Conservation (phyloP, 2,888 invertebrate genomes). For the Epirrhoe tristata region DNA sequence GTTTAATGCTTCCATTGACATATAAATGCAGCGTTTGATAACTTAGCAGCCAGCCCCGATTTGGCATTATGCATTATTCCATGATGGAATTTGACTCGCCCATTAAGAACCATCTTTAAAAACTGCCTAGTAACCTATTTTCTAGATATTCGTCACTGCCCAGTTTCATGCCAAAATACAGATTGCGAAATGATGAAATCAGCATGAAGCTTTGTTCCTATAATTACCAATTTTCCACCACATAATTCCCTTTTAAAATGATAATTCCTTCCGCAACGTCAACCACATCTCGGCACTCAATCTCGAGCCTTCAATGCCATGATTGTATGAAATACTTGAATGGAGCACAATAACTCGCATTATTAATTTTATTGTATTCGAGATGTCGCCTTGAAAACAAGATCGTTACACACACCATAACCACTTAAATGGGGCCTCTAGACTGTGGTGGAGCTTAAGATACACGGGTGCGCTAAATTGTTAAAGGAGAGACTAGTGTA, state of each 20-base stretch:
- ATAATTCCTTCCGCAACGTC: constrained; percentile 1
- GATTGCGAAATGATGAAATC: background rate
- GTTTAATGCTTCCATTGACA: background rate
- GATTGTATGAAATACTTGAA: constrained; percentile 69
- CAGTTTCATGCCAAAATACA: background rate
- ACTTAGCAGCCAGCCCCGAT: too few relatives aligned
- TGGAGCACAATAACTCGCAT: constrained; percentile 75
- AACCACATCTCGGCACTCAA: constrained; percentile 37
- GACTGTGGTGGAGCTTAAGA: constrained; percentile 20
- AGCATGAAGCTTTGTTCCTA: background rate
- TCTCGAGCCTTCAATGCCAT: constrained; percentile 51
- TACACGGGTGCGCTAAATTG: constrained; percentile 10
- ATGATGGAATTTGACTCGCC: too few relatives aligned
- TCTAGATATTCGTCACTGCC: too few relatives aligned
- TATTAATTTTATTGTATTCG: constrained; percentile 76
- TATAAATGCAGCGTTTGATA: background rate
- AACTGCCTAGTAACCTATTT: background rate
- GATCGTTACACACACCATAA: constrained; percentile 63
- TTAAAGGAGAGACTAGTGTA: background rate
- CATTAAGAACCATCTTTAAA: too few relatives aligned
- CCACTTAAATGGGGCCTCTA: constrained; percentile 61
- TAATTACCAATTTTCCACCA: constrained; percentile 27
- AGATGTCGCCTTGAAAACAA: constrained; percentile 78
- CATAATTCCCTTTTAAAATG: constrained; percentile 26
- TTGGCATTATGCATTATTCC: too few relatives aligned